A percentile compares a stretch with the other conserved stretches of the same genome.
phyloP scores from a whole-genome alignment of 2,797 vertebrate species.

The Remorina albescens region DNA sequence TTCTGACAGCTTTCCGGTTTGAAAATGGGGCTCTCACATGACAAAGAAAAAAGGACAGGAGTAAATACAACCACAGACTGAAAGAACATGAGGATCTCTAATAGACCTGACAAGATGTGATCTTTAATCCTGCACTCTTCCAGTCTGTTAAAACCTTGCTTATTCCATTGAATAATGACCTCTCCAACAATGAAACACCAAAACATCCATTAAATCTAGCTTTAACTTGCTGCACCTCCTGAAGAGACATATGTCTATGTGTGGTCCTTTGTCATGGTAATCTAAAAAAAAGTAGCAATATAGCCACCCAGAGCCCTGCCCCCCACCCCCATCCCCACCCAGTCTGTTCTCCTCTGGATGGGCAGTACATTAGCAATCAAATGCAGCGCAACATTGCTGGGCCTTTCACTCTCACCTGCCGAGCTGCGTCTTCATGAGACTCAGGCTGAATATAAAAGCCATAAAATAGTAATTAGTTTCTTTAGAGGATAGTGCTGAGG shows the following conservation, averaged over 20 bases:
- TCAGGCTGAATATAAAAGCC: conserved; percentile 27
- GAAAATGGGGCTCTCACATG: neutral
- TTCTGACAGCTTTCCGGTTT: neutral
- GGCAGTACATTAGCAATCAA: conserved; percentile 71
- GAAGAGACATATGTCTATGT: conserved; percentile 62
- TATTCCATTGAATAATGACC: conserved; percentile 56
- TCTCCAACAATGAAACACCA: conserved; percentile 51
- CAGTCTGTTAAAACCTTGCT: conserved; percentile 66
- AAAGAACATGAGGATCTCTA: conserved; percentile 27
- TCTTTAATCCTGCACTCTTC: conserved; percentile 17
- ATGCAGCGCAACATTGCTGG: conserved; percentile 38
- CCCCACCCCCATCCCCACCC: no score
- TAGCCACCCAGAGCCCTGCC: conserved; percentile 50
- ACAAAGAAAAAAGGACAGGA: neutral
- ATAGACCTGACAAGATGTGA: conserved; percentile 23
- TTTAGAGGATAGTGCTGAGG: conserved; percentile 24
- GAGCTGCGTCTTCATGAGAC: conserved; percentile 32
- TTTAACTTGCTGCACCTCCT: conserved; percentile 61
- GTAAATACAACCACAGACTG: conserved; percentile 2
- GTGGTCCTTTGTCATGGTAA: conserved; percentile 73
- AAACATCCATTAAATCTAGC: conserved; percentile 67
- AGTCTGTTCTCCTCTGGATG: conserved; percentile 46
- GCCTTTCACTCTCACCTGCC: conserved; percentile 72
- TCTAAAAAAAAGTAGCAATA: conserved; percentile 54
- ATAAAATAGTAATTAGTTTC: conserved; percentile 59